Evolutionary conservation across 37 sponge, comb jelly and placozoan species (phyloP).

Genomic region (Crambe crambe): DNA sequence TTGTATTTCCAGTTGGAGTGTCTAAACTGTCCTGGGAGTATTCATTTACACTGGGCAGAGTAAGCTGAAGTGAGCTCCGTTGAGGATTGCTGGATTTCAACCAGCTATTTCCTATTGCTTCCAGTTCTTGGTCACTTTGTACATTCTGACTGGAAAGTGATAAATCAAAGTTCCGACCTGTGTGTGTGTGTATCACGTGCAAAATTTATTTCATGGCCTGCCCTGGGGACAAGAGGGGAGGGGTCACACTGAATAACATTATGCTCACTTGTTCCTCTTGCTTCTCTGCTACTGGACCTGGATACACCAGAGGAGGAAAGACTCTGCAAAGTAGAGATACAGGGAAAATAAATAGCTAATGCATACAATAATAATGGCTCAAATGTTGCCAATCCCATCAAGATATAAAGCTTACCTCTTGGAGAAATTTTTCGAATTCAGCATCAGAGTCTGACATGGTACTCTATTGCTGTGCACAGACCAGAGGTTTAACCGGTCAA

Average conservation of each 20-base stretch:
- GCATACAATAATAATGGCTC: neutral
- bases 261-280: neutral
- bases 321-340: no score
- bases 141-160: neutral
- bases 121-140: slow-evolving; percentile 25
- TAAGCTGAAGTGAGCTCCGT: neutral
- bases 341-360: neutral
- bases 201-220: no score
- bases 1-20: neutral
- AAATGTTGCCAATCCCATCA: neutral
- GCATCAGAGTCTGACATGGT: slow-evolving; percentile 37
- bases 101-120: slow-evolving; percentile 15
- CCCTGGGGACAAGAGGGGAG: neutral
- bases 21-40: slow-evolving; percentile 40
- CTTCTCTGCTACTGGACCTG: slow-evolving; percentile 3
- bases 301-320: slow-evolving; percentile 26
- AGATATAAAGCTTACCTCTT: slow-evolving; percentile 32
- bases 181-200: no score
- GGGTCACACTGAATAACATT: neutral
- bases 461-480: neutral
- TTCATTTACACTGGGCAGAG: slow-evolving; percentile 25
- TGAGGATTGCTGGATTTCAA: slow-evolving; percentile 10
- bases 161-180: neutral
- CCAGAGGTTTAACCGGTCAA: neutral
- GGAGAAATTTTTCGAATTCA: slow-evolving; percentile 67